Base-by-base conservation (phyloP, 2,113 vertebrate genomes). In the Gallinago jamesoni region DNA sequence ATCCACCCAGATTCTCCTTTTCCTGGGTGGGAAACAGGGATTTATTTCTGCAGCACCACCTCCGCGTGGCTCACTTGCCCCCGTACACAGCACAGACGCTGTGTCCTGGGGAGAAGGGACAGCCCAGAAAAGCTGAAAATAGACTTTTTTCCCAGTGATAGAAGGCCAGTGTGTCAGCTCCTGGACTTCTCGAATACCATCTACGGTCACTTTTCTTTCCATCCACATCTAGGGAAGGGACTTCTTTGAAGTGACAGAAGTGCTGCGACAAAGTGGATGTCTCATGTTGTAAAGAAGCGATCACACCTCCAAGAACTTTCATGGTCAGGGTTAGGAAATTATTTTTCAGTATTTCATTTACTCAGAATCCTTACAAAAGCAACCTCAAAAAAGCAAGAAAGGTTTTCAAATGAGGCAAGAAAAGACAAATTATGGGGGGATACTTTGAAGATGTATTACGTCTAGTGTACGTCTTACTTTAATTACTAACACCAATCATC, bases 401-500 rank as follows among this genome's bases (percentile, higher is more conserved):
- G 16, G 23, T 33, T 80, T 77, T 60, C 76, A 91, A 50, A 89
- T 23, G 52, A 74, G 60, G 66, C 47, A 89, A 56, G 64, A 87
- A 75, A 70, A 84, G 78, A 41, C 59, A 95, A 93, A 90, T 80
- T 60, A 74, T 10, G 41, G 27, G 3, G 22, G 21, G 69, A 16
- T 45, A 24, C 68, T 92, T 75, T 70, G 91, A 95, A 94, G 79
- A 96, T 83, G 53, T 19, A 87, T 89, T 72, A 35, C 8, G 37
- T 76, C 89, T 47, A 28, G 20, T 35, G 37, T 69, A 28, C 7
- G 9, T 39, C 84, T 84, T 45, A 14, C 64, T 89, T 86, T 96
- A 97, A 97, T 96, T 88, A 94, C 91, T 84, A 96, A 91, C 91
- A 95, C 76, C 64, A 91, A 80, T 90, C 89, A 93, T 83, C 85